Evolutionary conservation across 1,140 invertebrate species (phyloP), one percentile per base, ranked within the genome.

Genomic region (Psix sp.): DNA sequence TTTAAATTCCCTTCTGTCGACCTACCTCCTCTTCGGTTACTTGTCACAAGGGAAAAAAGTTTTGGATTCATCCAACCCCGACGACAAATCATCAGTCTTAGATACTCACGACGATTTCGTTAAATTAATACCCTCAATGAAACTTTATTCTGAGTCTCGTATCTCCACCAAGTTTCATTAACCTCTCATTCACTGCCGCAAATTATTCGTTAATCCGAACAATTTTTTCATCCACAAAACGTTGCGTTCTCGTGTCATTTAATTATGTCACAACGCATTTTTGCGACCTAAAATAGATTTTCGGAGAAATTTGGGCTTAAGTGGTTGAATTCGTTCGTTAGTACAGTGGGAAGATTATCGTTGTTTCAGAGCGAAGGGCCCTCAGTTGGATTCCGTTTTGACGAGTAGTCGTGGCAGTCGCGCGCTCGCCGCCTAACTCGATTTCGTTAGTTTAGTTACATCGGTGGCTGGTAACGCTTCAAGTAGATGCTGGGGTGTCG

Each of bases 361-460:
- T 73, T 66, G 70, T 66, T 73, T 66, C 40, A 38, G 48, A 11
- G 39, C 31, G 51, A 65, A 73, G 77, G 72, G 71, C 59, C 48
- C 59, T 52, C 3, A 60, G 2, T 46, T 80, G 77, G 74, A 80
- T 83, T 82, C 72, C 76, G 80, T 80, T 83, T 81, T 75, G 80
- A 83, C 79, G 77, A 81, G 80, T 76, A 81, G 75, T 77, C 72
- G 74, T 62, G 66, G 70, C 71, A 66, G 80, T 77, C 71, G 78
- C 71, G 77, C 80, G 80, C 73, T 67, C 70, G 76, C 72, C 62
- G 62, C 75, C 77, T 83, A 83, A 83, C 81, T 83, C 82, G 74
- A 83, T 83, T 83, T 82, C 70, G 81, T 83, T 83, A 83, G 82
- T 83, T 83, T 83, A 82, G 82, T 83, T 83, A 83, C 82, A 83